phyloP scores from a whole-genome alignment of 1,140 invertebrate species.

The Nasonia vitripennis region DNA sequence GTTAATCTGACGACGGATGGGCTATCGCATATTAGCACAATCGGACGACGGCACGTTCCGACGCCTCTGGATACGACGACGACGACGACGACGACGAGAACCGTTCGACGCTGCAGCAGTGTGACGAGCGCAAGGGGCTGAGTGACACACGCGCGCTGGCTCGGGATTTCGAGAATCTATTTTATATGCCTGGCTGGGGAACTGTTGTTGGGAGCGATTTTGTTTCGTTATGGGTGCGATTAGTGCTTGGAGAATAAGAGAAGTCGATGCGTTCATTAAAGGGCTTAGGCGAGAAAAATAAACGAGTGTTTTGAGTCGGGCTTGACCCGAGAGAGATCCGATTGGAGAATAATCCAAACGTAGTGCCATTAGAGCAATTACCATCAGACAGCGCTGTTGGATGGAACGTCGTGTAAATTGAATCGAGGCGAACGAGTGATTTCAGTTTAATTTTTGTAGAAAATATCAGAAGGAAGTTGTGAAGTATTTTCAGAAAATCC shows the following conservation, averaged over 20 bases:
- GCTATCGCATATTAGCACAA: constrained; percentile 55
- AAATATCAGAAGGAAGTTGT: too few relatives aligned
- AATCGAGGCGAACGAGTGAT: constrained; percentile 28
- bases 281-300: not conserved
- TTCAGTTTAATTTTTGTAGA: too few relatives aligned
- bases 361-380: constrained; percentile 34
- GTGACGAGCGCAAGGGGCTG: not conserved
- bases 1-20: constrained; percentile 42
- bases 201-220: too few relatives aligned
- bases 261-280: too few relatives aligned
- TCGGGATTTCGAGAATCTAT: too few relatives aligned
- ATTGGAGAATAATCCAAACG: constrained; percentile 23
- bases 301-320: constrained; percentile 32
- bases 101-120: not conserved
- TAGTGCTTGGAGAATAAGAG: too few relatives aligned
- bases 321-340: not conserved
- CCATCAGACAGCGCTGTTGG: constrained; percentile 35
- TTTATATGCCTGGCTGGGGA: too few relatives aligned
- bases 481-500: too few relatives aligned
- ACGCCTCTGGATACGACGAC: not conserved
- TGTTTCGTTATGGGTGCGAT: too few relatives aligned
- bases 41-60: constrained; percentile 52
- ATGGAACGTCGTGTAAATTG: constrained; percentile 35
- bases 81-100: not conserved
- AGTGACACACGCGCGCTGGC: not conserved